Percentiles rank a stretch among this genome's conserved stretches.
These are phyloP conservation scores for Pterobdella sp. DNA, from an alignment of 2,888 invertebrate species.

Conservation along the genomic window DNA sequence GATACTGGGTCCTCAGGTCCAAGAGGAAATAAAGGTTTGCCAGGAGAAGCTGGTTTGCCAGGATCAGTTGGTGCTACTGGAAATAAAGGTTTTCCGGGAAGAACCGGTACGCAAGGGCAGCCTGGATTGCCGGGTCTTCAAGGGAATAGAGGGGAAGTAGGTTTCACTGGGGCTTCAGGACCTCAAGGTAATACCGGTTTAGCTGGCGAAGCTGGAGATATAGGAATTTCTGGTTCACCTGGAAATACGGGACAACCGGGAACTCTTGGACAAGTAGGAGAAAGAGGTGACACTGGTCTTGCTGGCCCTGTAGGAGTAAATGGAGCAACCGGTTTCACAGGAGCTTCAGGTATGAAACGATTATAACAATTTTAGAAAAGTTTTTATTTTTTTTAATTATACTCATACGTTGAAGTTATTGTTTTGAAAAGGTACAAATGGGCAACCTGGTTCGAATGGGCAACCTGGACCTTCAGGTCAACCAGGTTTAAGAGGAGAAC, in stretches of 20 bases:
- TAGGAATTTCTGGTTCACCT: slow-evolving; percentile 20
- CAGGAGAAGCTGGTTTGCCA: slow-evolving; percentile 23
- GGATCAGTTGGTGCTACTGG: slow-evolving; percentile 25
- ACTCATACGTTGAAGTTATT: slow-evolving; percentile 22
- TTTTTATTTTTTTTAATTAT: too few species aligned
- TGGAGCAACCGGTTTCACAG: slow-evolving; percentile 20
- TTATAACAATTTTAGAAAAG: too few species aligned
- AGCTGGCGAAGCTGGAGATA: slow-evolving; percentile 17
- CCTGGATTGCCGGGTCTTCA: slow-evolving; percentile 17
- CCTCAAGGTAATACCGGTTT: slow-evolving; percentile 16
- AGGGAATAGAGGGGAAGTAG: slow-evolving; percentile 18
- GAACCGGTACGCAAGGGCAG: not conserved
- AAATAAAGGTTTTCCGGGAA: not conserved
- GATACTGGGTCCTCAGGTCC: slow-evolving; percentile 34
- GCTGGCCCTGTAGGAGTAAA: slow-evolving; percentile 22
- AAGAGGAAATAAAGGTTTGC: slow-evolving; percentile 22
- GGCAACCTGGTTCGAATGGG: slow-evolving; percentile 29
- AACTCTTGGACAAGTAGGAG: slow-evolving; percentile 9
- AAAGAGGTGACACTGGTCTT: slow-evolving; percentile 26
- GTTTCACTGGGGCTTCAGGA: slow-evolving; percentile 17
- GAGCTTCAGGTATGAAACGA: slow-evolving; percentile 33
- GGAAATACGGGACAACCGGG: slow-evolving; percentile 28
- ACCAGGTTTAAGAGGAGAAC: slow-evolving; percentile 22
- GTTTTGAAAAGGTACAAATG: slow-evolving; percentile 22
- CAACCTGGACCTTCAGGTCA: slow-evolving; percentile 25